A percentile compares a stretch with the other conserved stretches of the same genome.
These are phyloP conservation scores for Mesaphorura yosii DNA, from an alignment of 1,140 invertebrate genomes.

Conservation along the genomic window DNA sequence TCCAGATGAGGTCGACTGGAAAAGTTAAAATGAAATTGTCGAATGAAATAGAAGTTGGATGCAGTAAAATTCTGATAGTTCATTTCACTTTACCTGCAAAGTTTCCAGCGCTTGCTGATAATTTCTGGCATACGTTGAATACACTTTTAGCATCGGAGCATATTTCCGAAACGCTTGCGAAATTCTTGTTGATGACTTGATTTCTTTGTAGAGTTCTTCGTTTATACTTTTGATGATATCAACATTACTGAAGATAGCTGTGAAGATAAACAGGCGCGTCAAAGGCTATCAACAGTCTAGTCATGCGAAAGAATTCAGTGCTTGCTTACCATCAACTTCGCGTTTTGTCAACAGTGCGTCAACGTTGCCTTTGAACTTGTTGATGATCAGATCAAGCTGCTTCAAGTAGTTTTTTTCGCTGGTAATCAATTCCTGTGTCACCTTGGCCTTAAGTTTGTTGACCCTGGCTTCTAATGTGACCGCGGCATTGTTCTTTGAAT, in stretches of 20 bases:
- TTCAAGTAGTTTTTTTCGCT: constrained; percentile 16
- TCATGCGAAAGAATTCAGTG: not conserved
- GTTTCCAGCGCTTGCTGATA: constrained; percentile 24
- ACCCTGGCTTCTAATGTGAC: not conserved
- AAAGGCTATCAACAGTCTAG: no score
- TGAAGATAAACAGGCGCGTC: no score
- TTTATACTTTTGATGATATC: constrained; percentile 16
- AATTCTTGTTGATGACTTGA: constrained; percentile 5
- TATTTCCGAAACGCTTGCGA: constrained; percentile 26
- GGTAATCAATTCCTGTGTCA: constrained; percentile 18
- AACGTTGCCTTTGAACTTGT: not conserved
- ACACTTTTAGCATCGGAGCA: constrained; percentile 28
- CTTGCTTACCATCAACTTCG: not conserved
- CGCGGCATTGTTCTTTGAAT: constrained; percentile 3
- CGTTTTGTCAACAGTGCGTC: not conserved
- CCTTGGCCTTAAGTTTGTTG: constrained; percentile 18
- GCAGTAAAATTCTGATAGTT: not conserved
- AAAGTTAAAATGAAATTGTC: not conserved
- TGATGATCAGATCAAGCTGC: not conserved
- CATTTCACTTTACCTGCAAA: constrained; percentile 15
- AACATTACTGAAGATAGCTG: constrained; percentile 13
- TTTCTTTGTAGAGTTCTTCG: constrained; percentile 7
- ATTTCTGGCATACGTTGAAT: constrained; percentile 27
- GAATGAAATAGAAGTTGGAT: constrained; percentile 1
- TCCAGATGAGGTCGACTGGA: no score